A percentile compares a stretch with the other conserved stretches of the same genome.
Conservation (phyloP, 2,888 invertebrate species). For the Timema cristinae region DNA sequence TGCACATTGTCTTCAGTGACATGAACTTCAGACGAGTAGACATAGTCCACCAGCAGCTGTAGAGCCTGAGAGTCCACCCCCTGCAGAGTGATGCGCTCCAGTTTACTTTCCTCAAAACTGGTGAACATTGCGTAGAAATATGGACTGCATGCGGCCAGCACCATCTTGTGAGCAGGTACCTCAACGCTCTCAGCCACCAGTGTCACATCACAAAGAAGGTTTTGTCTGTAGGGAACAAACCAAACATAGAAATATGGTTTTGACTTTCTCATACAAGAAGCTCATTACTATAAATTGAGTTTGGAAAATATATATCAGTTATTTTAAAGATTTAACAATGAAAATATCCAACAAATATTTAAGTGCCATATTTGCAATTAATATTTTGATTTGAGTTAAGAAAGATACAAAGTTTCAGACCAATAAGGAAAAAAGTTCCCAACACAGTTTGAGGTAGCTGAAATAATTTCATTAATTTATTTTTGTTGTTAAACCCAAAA, state of each 20-base stretch:
- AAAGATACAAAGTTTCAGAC: no score
- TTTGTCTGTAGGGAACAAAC: conserved; percentile 55
- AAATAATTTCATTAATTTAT: no score
- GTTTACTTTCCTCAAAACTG: conserved; percentile 86
- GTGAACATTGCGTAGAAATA: conserved; percentile 98
- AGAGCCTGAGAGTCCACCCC: conserved; percentile 84
- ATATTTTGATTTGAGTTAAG: no score
- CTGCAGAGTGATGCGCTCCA: conserved; percentile 77
- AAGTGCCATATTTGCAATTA: no score
- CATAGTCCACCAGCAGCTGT: conserved; percentile 80
- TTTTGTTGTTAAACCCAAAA: no score
- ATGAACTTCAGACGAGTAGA: conserved; percentile 83
- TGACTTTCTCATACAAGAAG: no score
- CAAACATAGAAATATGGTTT: conserved; percentile 10
- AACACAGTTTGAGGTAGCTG: no score
- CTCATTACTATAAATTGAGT: no score
- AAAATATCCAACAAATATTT: no score
- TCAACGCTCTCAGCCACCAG: conserved; percentile 73
- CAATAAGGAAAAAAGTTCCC: no score
- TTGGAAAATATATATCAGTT: no score
- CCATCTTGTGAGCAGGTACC: conserved; percentile 87
- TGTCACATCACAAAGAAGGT: conserved; percentile 82
- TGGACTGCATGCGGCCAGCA: conserved; percentile 87
- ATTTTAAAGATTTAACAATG: no score
- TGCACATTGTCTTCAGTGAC: conserved; percentile 93